Conservation (phyloP, 2,888 invertebrate genomes). For the Lasioglossum oenotherae region DNA sequence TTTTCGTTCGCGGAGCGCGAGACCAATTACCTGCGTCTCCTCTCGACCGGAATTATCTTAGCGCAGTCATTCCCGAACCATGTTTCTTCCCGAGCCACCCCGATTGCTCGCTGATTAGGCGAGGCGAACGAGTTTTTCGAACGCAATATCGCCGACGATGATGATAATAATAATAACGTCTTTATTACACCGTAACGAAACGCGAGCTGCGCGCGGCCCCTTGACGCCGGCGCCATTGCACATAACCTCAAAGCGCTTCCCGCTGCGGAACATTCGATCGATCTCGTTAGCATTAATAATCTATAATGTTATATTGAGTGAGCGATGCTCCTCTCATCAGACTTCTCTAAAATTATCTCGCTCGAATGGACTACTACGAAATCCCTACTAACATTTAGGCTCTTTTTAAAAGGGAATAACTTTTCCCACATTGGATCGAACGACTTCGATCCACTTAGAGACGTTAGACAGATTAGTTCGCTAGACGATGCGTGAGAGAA, state of each 20-base stretch:
- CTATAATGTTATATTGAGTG: neutral
- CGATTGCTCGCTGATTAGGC: conserved; percentile 24
- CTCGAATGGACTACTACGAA: too few species aligned
- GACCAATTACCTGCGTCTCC: conserved; percentile 66
- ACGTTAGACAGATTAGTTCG: too few species aligned
- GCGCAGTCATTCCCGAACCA: conserved; percentile 16
- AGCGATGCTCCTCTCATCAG: neutral
- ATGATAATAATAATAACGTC: conserved; percentile 11
- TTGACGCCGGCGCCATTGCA: conserved; percentile 2
- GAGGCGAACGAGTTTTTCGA: conserved; percentile 37
- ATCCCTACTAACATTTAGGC: too few species aligned
- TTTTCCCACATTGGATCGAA: too few species aligned
- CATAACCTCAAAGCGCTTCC: neutral
- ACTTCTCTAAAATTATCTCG: neutral
- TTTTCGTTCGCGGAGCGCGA: conserved; percentile 59
- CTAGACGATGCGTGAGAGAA: too few species aligned
- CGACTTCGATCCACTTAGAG: too few species aligned
- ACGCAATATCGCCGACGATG: conserved; percentile 7
- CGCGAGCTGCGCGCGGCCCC: neutral
- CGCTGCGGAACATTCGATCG: neutral
- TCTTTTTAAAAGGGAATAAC: too few species aligned
- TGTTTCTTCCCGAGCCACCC: conserved; percentile 20
- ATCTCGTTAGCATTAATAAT: neutral
- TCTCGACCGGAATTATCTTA: conserved; percentile 30
- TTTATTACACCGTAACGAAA: neutral